phyloP scores from a whole-genome alignment of 1,140 invertebrate genomes.

The Drosophila pallidifrons region DNA sequence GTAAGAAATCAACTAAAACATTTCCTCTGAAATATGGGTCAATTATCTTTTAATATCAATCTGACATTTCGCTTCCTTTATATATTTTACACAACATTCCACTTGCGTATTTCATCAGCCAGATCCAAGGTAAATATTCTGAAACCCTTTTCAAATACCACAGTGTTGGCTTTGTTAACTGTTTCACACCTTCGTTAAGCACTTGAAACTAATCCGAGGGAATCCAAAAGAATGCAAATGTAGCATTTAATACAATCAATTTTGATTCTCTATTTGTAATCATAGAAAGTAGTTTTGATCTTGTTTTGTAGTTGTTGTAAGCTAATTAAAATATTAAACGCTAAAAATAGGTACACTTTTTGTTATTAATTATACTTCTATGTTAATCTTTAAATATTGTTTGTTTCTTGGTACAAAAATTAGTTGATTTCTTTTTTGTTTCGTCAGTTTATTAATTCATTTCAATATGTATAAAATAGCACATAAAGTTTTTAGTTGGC shows the following conservation, averaged over 20 bases:
- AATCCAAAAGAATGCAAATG: slow-evolving; percentile 3
- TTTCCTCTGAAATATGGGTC: too few species aligned
- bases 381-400: slow-evolving; percentile 37
- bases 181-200: background rate
- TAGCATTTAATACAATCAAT: slow-evolving; percentile 47
- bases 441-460: slow-evolving; percentile 29
- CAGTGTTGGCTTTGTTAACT: background rate
- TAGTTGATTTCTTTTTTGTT: slow-evolving; percentile 41
- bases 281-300: slow-evolving; percentile 43
- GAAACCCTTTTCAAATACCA: background rate
- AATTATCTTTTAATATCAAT: too few species aligned
- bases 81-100: too few species aligned
- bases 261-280: slow-evolving; percentile 47
- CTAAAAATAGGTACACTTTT: slow-evolving; percentile 65
- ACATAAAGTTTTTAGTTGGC: slow-evolving; percentile 60
- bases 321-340: slow-evolving; percentile 55
- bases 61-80: too few species aligned
- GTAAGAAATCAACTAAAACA: too few species aligned
- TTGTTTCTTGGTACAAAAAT: slow-evolving; percentile 74
- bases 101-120: background rate
- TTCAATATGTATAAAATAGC: slow-evolving; percentile 60
- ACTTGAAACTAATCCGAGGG: background rate
- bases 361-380: slow-evolving; percentile 30
- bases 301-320: slow-evolving; percentile 28
- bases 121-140: too few species aligned